phyloP scores from a whole-genome alignment of 2,797 vertebrate genomes.

The Semotilus atromaculatus region DNA sequence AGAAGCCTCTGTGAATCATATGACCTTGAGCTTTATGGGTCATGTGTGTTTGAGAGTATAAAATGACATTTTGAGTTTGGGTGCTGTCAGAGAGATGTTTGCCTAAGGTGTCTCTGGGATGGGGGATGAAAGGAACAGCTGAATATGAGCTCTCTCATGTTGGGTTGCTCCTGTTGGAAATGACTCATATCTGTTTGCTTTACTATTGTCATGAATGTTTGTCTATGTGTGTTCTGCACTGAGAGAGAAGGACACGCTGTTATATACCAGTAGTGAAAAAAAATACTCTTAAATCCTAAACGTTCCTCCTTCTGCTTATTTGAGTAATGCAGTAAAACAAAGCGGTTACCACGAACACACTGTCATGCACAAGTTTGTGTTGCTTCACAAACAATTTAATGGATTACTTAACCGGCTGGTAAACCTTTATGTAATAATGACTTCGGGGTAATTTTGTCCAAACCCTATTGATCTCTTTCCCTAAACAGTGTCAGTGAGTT shows the following conservation, averaged over 20 bases:
- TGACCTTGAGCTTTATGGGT: conserved; percentile 14
- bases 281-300: not conserved
- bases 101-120: conserved; percentile 26
- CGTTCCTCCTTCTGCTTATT: not conserved
- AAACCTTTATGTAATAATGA: not conserved
- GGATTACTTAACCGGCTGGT: not conserved
- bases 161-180: not conserved
- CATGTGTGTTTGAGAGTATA: conserved; percentile 26
- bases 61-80: conserved; percentile 22
- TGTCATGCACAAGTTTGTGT: not conserved
- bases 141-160: conserved; percentile 39
- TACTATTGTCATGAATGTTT: conserved; percentile 32
- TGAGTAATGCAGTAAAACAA: not conserved
- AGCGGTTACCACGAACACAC: not conserved
- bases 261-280: not conserved
- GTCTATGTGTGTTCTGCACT: not conserved
- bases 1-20: not conserved
- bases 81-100: conserved; percentile 30
- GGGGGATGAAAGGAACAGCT: conserved; percentile 11
- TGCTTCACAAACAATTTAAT: not conserved
- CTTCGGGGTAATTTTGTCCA: not conserved
- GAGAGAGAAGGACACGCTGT: not conserved
- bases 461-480: not conserved
- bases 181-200: conserved; percentile 47
- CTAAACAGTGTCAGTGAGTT: not conserved